phyloP scores from a whole-genome alignment of 2,888 invertebrate genomes.

The Machimus rusticus region DNA sequence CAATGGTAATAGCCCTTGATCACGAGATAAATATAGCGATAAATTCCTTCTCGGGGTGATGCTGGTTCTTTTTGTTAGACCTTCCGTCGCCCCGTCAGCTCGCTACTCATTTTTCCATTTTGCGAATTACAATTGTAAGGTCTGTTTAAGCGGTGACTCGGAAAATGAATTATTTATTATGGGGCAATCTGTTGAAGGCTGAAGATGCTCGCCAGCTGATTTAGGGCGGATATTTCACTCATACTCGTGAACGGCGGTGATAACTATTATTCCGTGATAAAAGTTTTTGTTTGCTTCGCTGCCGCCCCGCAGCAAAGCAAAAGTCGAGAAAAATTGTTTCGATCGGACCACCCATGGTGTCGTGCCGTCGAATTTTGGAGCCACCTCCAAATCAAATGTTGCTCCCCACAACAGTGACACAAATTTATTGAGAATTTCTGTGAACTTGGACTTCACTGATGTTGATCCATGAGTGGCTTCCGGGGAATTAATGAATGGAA shows the following conservation, averaged over 20 bases:
- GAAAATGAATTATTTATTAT: background rate
- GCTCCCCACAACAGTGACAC: background rate
- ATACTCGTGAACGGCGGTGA: background rate
- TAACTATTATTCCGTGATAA: background rate
- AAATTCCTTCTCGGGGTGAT: background rate
- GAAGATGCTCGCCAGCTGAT: background rate
- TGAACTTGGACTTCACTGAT: background rate
- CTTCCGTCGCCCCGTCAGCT: background rate
- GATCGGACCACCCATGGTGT: background rate
- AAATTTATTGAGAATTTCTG: background rate
- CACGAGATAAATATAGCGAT: background rate
- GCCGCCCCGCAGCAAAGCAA: background rate
- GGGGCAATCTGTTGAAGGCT: background rate
- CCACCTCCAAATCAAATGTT: background rate
- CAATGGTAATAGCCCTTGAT: constrained; percentile 38
- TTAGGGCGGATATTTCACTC: background rate
- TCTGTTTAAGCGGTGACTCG: background rate
- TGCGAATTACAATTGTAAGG: background rate
- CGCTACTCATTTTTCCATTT: background rate
- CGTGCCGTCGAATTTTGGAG: background rate
- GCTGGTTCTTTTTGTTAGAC: background rate
- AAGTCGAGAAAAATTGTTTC: background rate
- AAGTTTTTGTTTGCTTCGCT: background rate
- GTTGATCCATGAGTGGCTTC: background rate
- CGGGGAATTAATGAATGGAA: background rate